phyloP scores from a whole-genome alignment of 2,113 vertebrate species.

The Stomatorhinus ivindoensis region DNA sequence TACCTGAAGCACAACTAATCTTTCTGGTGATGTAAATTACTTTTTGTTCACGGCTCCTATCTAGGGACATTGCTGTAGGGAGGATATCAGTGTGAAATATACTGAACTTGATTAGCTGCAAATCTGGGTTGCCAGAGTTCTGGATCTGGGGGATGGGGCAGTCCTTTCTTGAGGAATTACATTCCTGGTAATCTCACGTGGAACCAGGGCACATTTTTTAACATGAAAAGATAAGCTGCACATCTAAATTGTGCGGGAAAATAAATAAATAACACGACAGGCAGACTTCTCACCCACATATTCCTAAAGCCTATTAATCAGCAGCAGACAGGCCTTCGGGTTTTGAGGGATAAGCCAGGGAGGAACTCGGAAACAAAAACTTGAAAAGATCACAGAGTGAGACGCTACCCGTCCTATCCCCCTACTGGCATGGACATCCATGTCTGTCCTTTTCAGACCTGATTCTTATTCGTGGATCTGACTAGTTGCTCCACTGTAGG shows the following conservation, averaged over 20 bases:
- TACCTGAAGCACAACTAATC: not conserved
- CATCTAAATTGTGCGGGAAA: not conserved
- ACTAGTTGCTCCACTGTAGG: not conserved
- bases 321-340: not conserved
- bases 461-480: not conserved
- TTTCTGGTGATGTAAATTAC: not conserved
- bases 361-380: not conserved
- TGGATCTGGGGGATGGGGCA: not conserved
- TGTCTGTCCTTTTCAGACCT: not conserved
- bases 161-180: not conserved
- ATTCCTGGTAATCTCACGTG: not conserved
- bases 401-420: not conserved
- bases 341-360: not conserved
- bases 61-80: not conserved
- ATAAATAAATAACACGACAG: not conserved
- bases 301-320: slow-evolving; percentile 5
- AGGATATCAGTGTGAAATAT: not conserved
- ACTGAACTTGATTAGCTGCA: not conserved
- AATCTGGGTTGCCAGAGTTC: not conserved
- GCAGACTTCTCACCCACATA: not conserved
- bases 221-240: not conserved
- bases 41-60: not conserved
- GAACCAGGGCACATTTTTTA: not conserved
- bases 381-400: not conserved
- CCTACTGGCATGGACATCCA: not conserved